These are phyloP conservation scores for Colossoma macropomum DNA, from an alignment of 2,113 vertebrate genomes.

Conservation along the genomic window DNA sequence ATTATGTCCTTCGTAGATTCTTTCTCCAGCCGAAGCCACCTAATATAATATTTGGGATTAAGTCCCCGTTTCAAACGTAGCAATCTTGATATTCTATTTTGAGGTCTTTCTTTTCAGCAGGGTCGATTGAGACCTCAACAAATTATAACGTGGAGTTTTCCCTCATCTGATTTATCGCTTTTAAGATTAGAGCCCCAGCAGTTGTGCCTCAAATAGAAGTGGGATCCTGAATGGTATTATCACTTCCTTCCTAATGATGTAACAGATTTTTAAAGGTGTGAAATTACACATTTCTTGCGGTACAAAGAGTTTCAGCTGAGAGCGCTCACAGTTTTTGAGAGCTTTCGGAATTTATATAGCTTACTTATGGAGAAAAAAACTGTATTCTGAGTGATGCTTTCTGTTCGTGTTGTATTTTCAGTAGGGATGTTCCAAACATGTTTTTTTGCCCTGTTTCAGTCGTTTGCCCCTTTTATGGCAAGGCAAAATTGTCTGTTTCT, in stretches of 20 bases:
- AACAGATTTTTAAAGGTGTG: constrained; percentile 62
- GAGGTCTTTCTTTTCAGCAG: constrained; percentile 63
- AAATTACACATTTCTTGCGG: constrained; percentile 54
- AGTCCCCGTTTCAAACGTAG: constrained; percentile 74
- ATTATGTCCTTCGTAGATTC: constrained; percentile 72
- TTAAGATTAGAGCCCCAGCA: constrained; percentile 30
- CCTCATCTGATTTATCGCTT: constrained; percentile 68
- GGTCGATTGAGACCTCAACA: constrained; percentile 71
- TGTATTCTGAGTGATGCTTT: constrained; percentile 36
- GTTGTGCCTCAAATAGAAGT: neutral
- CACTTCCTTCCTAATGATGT: constrained; percentile 62
- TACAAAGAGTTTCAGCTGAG: constrained; percentile 51
- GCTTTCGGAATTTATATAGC: neutral
- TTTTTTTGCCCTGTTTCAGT: neutral
- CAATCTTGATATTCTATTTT: constrained; percentile 76
- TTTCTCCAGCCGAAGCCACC: constrained; percentile 71
- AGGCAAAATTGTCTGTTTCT: too few relatives aligned
- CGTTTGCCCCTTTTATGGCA: too few relatives aligned
- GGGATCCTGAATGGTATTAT: constrained; percentile 5
- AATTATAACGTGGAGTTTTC: constrained; percentile 71
- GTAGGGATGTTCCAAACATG: neutral
- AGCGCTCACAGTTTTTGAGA: neutral
- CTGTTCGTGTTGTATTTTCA: neutral
- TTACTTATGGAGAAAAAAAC: neutral
- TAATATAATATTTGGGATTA: constrained; percentile 78